phyloP scores from a whole-genome alignment of 2,888 invertebrate genomes.

The Arctia plantaginis region DNA sequence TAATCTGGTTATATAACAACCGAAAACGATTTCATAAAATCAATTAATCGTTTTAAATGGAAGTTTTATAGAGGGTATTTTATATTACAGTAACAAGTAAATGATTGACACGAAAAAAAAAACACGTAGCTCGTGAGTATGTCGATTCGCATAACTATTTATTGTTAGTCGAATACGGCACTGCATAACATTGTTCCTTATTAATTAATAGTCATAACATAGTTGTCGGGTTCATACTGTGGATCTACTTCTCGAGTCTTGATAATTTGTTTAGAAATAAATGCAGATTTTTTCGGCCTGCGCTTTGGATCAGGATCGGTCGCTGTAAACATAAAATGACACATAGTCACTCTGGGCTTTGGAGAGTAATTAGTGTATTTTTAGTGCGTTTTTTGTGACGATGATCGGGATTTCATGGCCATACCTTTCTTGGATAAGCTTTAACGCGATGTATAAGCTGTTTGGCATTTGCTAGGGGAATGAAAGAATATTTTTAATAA shows the following conservation, averaged over 20 bases:
- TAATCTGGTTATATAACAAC: not conserved
- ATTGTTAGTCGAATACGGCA: not conserved
- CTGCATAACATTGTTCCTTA: constrained; percentile 15
- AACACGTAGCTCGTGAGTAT: not conserved
- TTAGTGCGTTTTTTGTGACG: constrained; percentile 88
- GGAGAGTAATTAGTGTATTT: no score
- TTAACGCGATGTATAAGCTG: constrained; percentile 85
- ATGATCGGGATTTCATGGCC: constrained; percentile 81
- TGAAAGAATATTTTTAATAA: not conserved
- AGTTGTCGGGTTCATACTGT: constrained; percentile 46
- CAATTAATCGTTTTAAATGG: no score
- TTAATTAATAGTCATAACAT: constrained; percentile 49
- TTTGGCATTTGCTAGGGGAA: constrained; percentile 79
- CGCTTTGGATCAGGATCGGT: constrained; percentile 52
- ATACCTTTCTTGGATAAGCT: constrained; percentile 78
- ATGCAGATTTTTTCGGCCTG: constrained; percentile 53
- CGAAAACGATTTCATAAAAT: not conserved
- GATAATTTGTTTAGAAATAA: constrained; percentile 54
- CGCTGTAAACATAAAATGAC: constrained; percentile 37
- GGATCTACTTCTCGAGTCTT: constrained; percentile 47
- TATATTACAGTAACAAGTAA: not conserved
- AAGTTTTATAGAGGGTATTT: no score
- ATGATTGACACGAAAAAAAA: not conserved
- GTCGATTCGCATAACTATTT: not conserved
- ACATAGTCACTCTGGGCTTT: not conserved